Conservation (phyloP, 2,888 invertebrate species). For the Sarcophaga carnaria region DNA sequence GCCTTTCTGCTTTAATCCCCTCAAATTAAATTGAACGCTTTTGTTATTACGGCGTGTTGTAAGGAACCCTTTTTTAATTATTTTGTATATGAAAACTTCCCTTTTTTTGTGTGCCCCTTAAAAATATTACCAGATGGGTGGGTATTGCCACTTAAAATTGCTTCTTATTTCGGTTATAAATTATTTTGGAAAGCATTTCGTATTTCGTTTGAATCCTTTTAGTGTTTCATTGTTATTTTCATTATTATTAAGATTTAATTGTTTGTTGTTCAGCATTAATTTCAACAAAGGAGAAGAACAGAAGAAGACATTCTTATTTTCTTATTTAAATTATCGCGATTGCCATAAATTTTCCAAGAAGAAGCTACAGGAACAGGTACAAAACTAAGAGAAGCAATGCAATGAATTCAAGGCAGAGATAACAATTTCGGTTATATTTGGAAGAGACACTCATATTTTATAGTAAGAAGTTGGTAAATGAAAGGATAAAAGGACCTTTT, state of each 20-base stretch:
- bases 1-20: too few relatives aligned
- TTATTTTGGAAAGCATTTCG: conserved; percentile 10
- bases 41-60: too few relatives aligned
- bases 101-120: too few relatives aligned
- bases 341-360: conserved; percentile 57
- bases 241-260: conserved; percentile 62
- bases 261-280: conserved; percentile 59
- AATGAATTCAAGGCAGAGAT: conserved; percentile 48
- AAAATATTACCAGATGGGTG: conserved; percentile 6
- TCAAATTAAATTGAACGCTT: too few relatives aligned
- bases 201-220: conserved; percentile 21
- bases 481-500: conserved; percentile 37
- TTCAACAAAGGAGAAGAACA: conserved; percentile 15
- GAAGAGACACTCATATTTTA: conserved; percentile 30
- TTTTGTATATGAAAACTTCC: too few relatives aligned
- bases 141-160: conserved; percentile 23
- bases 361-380: neutral
- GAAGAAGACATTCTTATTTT: conserved; percentile 58
- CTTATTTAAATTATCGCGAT: conserved; percentile 66
- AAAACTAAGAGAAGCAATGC: conserved; percentile 20
- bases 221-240: neutral
- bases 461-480: conserved; percentile 34
- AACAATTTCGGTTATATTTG: conserved; percentile 37
- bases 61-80: too few relatives aligned
- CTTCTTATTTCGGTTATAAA: conserved; percentile 29